These are phyloP conservation scores for Myripristis jacobus DNA, from an alignment of 2,797 vertebrate species.

Conservation along the genomic window DNA sequence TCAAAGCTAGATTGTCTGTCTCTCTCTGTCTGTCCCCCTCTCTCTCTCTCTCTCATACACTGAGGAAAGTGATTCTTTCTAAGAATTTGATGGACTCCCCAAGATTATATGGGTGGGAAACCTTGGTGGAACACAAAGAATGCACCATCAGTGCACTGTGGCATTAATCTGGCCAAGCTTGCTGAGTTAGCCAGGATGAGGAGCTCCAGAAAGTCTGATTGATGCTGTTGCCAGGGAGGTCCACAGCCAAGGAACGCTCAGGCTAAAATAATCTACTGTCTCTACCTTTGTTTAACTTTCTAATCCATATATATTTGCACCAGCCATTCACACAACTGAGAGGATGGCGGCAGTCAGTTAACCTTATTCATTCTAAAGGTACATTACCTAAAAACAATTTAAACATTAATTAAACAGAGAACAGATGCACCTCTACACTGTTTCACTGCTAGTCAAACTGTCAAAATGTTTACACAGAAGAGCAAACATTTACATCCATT, in stretches of 20 bases:
- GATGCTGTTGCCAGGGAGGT: conserved; percentile 62
- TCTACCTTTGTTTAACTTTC: conserved; percentile 41
- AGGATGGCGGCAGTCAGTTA: conserved; percentile 3
- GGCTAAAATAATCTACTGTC: conserved; percentile 34
- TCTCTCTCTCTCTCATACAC: conserved; percentile 17
- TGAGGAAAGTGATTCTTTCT: conserved; percentile 43
- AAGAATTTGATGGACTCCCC: conserved; percentile 52
- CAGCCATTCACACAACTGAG: conserved; percentile 31
- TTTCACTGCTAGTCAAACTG: conserved; percentile 36
- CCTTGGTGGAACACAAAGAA: conserved; percentile 46
- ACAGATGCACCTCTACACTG: conserved; percentile 20
- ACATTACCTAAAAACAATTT: conserved; percentile 28
- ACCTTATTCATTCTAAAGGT: conserved; percentile 33
- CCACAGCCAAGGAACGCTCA: conserved; percentile 38
- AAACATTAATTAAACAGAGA: conserved; percentile 36
- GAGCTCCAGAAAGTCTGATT: conserved; percentile 57
- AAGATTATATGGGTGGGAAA: conserved; percentile 57
- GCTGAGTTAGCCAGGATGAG: conserved; percentile 48
- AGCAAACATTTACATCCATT: conserved; percentile 49
- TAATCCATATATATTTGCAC: conserved; percentile 40
- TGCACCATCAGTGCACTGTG: conserved; percentile 45
- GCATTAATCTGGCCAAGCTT: conserved; percentile 64
- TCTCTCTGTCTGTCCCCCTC: not conserved
- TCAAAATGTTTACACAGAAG: conserved; percentile 51
- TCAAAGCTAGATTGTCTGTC: not conserved